Evolutionary conservation across 2,113 vertebrate species (phyloP).

Genomic region (Austrofundulus limnaeus): DNA sequence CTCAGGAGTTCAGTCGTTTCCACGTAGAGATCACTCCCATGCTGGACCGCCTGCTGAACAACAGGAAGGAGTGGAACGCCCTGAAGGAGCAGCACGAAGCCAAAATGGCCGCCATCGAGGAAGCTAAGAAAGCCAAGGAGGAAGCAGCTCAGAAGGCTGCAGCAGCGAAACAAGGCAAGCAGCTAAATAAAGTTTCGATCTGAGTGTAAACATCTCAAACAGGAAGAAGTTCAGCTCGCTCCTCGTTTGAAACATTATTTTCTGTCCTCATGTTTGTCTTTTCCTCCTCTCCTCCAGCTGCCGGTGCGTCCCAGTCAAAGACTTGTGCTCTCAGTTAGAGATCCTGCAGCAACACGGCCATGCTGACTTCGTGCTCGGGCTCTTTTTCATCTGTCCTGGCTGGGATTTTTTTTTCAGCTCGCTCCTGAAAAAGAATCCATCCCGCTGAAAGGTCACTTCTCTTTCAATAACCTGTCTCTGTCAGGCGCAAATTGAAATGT

Average conservation of each 20-base stretch:
- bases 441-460: background rate
- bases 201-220: no score
- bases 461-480: background rate
- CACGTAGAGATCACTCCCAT: constrained; percentile 83
- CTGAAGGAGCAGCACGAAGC: constrained; percentile 81
- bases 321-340: constrained; percentile 74
- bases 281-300: constrained; percentile 34
- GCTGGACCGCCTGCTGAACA: constrained; percentile 81
- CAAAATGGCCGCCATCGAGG: constrained; percentile 76
- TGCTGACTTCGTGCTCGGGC: background rate
- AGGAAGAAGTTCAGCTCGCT: no score
- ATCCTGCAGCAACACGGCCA: background rate
- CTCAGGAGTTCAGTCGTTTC: constrained; percentile 84
- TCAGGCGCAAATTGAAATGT: background rate
- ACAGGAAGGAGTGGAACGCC: constrained; percentile 84
- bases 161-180: constrained; percentile 67
- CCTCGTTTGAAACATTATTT: no score
- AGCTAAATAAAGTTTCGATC: constrained; percentile 3
- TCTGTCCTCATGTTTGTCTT: background rate
- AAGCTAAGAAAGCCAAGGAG: constrained; percentile 73
- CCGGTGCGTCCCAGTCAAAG: constrained; percentile 70
- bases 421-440: background rate
- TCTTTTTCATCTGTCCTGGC: background rate
- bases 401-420: constrained; percentile 5
- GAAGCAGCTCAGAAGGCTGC: constrained; percentile 35